Percentiles rank a stretch among this genome's conserved stretches.
These are phyloP conservation scores for Drosophila buzzatii DNA, from an alignment of 2,888 invertebrate genomes.

Conservation along the genomic window DNA sequence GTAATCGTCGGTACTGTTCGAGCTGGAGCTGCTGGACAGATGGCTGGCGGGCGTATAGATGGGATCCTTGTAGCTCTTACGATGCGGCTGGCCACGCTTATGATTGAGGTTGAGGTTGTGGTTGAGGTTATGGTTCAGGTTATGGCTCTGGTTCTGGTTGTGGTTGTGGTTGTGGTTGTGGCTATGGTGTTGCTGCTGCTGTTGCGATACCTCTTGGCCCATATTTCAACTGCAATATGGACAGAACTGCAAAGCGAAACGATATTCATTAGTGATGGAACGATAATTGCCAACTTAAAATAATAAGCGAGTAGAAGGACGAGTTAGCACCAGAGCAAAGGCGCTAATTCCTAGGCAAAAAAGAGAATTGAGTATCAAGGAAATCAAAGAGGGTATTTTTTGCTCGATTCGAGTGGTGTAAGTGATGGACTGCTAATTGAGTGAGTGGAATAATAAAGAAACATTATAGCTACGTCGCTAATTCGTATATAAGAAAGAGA, in stretches of 20 bases:
- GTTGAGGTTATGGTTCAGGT: constrained; percentile 37
- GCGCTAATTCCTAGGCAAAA: background rate
- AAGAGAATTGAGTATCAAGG: background rate
- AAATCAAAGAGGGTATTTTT: background rate
- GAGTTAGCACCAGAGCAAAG: no score
- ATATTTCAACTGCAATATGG: constrained; percentile 83
- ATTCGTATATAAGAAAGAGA: background rate
- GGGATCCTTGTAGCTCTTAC: constrained; percentile 57
- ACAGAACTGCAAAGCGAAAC: constrained; percentile 55
- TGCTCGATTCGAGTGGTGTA: no score
- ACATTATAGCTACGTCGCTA: no score
- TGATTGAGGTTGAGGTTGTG: constrained; percentile 43
- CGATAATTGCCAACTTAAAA: background rate
- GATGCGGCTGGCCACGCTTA: constrained; percentile 50
- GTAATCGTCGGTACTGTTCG: constrained; percentile 68
- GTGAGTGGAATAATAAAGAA: no score
- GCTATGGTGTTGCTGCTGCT: constrained; percentile 78
- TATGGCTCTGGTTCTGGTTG: constrained; percentile 50
- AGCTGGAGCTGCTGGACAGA: constrained; percentile 68
- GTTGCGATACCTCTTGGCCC: constrained; percentile 86
- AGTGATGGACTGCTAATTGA: background rate
- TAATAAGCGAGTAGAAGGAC: background rate
- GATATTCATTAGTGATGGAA: background rate
- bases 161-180: constrained; percentile 57
- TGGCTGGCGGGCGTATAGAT: constrained; percentile 71